A percentile compares a stretch with the other conserved stretches of the same genome.
Conservation (phyloP, 2,113 vertebrate genomes). For the Tursiops truncatus region DNA sequence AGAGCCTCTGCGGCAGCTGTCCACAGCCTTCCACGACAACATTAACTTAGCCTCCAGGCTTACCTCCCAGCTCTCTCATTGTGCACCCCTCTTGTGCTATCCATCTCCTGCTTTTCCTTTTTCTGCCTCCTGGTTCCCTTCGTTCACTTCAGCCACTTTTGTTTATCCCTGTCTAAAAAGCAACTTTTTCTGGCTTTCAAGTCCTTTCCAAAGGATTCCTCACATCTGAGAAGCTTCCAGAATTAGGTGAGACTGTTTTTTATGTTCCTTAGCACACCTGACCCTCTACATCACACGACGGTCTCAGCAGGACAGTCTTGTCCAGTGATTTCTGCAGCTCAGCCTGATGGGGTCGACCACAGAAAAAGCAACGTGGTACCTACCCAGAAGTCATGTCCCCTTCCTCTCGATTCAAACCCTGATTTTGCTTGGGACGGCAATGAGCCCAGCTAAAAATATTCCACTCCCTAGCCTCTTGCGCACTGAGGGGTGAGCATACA, state of each 20-base stretch:
- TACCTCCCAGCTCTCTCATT: neutral
- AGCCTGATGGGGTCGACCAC: neutral
- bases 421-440: neutral
- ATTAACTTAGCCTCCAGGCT: neutral
- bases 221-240: neutral
- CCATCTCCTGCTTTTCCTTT: neutral
- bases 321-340: neutral
- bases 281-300: fast-evolving
- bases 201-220: neutral
- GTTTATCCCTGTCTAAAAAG: neutral
- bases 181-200: neutral
- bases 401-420: neutral
- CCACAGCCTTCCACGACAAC: neutral
- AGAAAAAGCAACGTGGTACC: neutral
- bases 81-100: fast-evolving
- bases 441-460: neutral
- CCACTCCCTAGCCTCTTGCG: neutral
- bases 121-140: neutral
- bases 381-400: neutral
- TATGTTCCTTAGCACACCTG: neutral
- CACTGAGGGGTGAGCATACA: neutral
- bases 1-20: neutral
- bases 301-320: neutral
- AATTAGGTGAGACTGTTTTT: neutral
- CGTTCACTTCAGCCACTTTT: neutral